Evolutionary conservation across 2,888 invertebrate species (phyloP).

Genomic region (Heteropelma amictum): DNA sequence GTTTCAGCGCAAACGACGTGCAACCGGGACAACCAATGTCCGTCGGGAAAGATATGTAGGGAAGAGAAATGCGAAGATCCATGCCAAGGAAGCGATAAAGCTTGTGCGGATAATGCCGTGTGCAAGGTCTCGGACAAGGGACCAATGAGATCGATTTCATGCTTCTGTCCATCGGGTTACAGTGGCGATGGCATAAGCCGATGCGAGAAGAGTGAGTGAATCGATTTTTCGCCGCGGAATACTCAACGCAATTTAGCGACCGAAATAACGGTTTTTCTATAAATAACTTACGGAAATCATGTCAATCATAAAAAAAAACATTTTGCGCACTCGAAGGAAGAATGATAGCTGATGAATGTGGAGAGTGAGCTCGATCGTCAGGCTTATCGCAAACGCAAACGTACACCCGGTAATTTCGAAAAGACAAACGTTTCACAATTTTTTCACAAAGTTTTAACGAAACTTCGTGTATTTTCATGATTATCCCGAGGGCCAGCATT

Average conservation of each 20-base stretch:
- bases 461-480: too few relatives aligned
- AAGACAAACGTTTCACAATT: too few relatives aligned
- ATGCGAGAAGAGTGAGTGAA: conserved; percentile 87
- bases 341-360: conserved; percentile 87
- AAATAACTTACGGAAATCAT: conserved; percentile 77
- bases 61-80: conserved; percentile 90
- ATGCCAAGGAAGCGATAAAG: conserved; percentile 86
- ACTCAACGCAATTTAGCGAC: background rate
- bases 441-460: too few relatives aligned
- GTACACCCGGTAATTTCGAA: background rate
- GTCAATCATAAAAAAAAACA: conserved; percentile 86
- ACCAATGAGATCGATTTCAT: conserved; percentile 92
- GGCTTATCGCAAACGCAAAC: conserved; percentile 82
- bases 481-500: conserved; percentile 66
- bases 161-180: conserved; percentile 91
- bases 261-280: too few relatives aligned
- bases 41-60: conserved; percentile 90
- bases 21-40: conserved; percentile 89
- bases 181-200: conserved; percentile 91
- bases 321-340: conserved; percentile 90
- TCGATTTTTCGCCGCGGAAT: too few relatives aligned
- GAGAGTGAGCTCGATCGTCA: conserved; percentile 82
- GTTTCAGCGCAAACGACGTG: conserved; percentile 82
- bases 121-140: conserved; percentile 89
- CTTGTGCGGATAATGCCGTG: conserved; percentile 89